Conservation (phyloP, 1,140 invertebrate genomes). For the Cherax quadricarinatus region DNA sequence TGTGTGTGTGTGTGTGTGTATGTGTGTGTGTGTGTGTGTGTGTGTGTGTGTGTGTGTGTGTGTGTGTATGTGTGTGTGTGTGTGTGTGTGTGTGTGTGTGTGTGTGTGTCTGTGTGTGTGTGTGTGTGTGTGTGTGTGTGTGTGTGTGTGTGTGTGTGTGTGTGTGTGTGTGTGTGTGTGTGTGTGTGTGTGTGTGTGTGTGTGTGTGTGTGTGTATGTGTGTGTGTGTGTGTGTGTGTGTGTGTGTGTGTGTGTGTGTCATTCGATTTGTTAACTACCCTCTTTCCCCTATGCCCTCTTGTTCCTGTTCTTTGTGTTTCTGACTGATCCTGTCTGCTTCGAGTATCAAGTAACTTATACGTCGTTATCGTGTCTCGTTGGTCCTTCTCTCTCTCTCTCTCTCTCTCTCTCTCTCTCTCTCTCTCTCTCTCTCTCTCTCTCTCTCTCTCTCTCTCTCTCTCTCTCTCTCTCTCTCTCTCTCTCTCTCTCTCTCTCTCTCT, state of each 20-base stretch:
- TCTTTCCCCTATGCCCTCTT: background rate
- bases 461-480: background rate
- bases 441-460: background rate
- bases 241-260: background rate
- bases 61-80: background rate
- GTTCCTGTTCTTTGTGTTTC: background rate
- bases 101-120: background rate
- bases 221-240: background rate
- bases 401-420: background rate
- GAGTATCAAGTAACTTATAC: background rate
- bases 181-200: slow-evolving; percentile 15
- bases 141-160: background rate
- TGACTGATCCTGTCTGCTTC: background rate
- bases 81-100: background rate
- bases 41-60: background rate
- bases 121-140: background rate
- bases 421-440: slow-evolving; percentile 22
- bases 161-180: slow-evolving; percentile 23
- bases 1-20: background rate
- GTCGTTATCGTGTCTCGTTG: background rate
- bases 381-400: background rate
- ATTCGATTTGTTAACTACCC: background rate
- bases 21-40: background rate
- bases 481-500: background rate
- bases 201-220: slow-evolving; percentile 15